phyloP scores from a whole-genome alignment of 2,888 invertebrate genomes.

The Frankliniella intonsa region DNA sequence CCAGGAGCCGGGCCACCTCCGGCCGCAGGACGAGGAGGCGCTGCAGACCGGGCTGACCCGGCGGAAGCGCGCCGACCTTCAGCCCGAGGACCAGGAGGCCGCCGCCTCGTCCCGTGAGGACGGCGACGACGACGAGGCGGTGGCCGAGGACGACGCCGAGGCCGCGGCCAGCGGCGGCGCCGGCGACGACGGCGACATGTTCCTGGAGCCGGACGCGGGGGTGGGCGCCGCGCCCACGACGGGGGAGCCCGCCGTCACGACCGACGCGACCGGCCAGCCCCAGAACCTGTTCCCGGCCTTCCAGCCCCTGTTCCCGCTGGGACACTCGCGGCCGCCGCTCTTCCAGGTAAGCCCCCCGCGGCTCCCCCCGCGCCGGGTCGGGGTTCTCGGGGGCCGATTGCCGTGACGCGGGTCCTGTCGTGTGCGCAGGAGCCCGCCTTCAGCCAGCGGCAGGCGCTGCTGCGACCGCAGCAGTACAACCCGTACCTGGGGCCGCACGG shows the following conservation, averaged over 20 bases:
- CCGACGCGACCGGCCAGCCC: conserved; percentile 34
- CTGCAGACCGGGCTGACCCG: conserved; percentile 9
- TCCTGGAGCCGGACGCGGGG: conserved; percentile 20
- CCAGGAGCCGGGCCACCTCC: neutral
- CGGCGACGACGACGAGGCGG: neutral
- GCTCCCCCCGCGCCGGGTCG: neutral
- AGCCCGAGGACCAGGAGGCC: neutral
- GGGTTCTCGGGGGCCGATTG: neutral
- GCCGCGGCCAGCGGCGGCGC: conserved; percentile 1
- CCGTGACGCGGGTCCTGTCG: neutral
- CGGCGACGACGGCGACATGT: conserved; percentile 9
- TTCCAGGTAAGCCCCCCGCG: conserved; percentile 47
- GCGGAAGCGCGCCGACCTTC: neutral
- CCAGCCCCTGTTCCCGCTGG: conserved; percentile 60
- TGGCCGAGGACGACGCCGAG: neutral
- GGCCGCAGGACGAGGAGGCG: conserved; percentile 10
- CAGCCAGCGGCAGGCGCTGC: conserved; percentile 56
- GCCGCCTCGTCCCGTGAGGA: neutral
- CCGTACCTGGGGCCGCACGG: conserved; percentile 44
- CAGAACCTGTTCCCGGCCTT: conserved; percentile 69
- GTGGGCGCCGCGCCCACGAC: neutral
- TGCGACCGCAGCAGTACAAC: conserved; percentile 41
- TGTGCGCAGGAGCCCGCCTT: conserved; percentile 54
- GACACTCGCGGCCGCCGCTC: conserved; percentile 57
- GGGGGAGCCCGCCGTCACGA: neutral